Conservation (phyloP, 2,888 invertebrate species). For the Volucella zonaria region DNA sequence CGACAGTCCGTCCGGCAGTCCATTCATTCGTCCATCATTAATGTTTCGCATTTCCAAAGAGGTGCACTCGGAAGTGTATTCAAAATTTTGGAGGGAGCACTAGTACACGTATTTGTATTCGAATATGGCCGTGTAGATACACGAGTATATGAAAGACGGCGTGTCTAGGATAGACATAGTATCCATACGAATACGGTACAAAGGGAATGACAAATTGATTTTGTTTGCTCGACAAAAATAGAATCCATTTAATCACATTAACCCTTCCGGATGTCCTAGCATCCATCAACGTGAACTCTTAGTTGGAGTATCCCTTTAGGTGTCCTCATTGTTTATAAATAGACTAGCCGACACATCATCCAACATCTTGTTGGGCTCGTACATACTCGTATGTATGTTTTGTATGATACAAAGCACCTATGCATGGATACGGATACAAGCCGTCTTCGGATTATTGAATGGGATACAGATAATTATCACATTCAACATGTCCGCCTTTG, state of each 20-base stretch:
- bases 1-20: too few species aligned
- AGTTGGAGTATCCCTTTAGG: slow-evolving; percentile 53
- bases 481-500: slow-evolving; percentile 67
- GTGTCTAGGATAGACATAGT: too few species aligned
- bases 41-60: background rate
- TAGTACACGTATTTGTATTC: too few species aligned
- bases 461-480: slow-evolving; percentile 64
- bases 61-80: background rate
- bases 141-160: too few species aligned
- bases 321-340: slow-evolving; percentile 71
- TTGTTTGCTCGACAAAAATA: slow-evolving; percentile 40
- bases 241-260: slow-evolving; percentile 66
- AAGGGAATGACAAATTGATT: slow-evolving; percentile 48
- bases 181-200: background rate
- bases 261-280: slow-evolving; percentile 51
- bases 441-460: slow-evolving; percentile 23
- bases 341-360: slow-evolving; percentile 59
- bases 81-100: too few species aligned
- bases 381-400: background rate
- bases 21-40: background rate
- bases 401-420: background rate
- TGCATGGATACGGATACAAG: too few species aligned
- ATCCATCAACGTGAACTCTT: slow-evolving; percentile 66
- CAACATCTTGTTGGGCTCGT: slow-evolving; percentile 11
- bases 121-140: too few species aligned